A percentile compares a stretch with the other conserved stretches of the same genome.
phyloP scores from a whole-genome alignment of 2,888 invertebrate genomes.

The Acanthosoma haemorrhoidale region DNA sequence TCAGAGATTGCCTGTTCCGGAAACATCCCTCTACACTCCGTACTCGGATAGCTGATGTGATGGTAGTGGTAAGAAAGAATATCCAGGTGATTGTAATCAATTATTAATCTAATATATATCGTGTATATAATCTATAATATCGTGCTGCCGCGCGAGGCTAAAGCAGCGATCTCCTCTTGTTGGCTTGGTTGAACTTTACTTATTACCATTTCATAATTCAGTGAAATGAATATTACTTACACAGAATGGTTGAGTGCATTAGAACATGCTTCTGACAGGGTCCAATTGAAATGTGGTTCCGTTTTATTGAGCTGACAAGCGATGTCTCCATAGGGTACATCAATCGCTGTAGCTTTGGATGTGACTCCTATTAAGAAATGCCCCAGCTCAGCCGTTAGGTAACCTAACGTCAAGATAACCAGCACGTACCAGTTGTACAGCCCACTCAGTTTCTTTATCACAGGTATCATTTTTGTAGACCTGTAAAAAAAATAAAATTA shows the following conservation, averaged over 20 bases:
- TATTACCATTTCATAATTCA: no score
- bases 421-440: slow-evolving; percentile 75
- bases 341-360: slow-evolving; percentile 77
- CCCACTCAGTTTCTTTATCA: slow-evolving; percentile 57
- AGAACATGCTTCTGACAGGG: slow-evolving; percentile 48
- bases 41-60: no score
- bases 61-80: no score
- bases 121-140: no score
- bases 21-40: no score
- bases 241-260: slow-evolving; percentile 50
- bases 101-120: no score
- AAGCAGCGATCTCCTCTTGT: no score
- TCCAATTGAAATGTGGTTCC: slow-evolving; percentile 42
- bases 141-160: no score
- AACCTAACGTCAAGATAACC: slow-evolving; percentile 72
- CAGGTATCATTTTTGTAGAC: slow-evolving; percentile 43
- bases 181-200: no score
- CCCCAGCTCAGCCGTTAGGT: slow-evolving; percentile 79
- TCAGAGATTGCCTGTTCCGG: no score
- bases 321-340: slow-evolving; percentile 80
- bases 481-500: not conserved
- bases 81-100: no score
- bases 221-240: slow-evolving; percentile 19
- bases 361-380: slow-evolving; percentile 83
- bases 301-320: slow-evolving; percentile 65